Evolutionary conservation across 2,113 vertebrate species (phyloP), one percentile per base, ranked within the genome.

Genomic region (Daphoenositta chrysoptera): DNA sequence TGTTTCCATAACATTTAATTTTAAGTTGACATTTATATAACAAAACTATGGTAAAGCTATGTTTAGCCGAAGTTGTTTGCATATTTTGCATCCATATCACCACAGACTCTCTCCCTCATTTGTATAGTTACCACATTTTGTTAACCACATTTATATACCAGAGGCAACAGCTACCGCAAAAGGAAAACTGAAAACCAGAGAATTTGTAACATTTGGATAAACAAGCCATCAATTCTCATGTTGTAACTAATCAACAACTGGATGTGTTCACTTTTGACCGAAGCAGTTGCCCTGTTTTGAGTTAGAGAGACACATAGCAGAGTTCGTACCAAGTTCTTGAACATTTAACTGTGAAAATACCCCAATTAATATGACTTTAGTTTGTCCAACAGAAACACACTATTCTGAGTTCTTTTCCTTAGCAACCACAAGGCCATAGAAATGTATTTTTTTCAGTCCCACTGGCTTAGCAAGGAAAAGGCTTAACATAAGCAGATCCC

Each of bases 1-100:
- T 92, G 85, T 96, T 97, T 96, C 94, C 96, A 96, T 96, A 96
- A 96, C 94, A 96, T 86, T 95, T 89, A 96, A 93, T 88, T 96
- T 94, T 68, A 64, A 94, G 83, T 50, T 97, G 94, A 97, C 95
- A 90, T 96, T 96, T 97, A 95, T 96, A 92, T 94, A 96, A 94
- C 94, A 96, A 96, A 97, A 91, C 71, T 89, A 86, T 78, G 75
- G 93, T 94, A 96, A 96, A 96, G 85, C 93, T 97, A 96, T 93
- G 94, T 95, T 97, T 95, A 96, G 96, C 90, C 11, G 4, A 90
- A 95, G 83, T 56, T 96, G 93, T 95, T 96, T 96, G 96, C 92
- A 96, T 96, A 93, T 88, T 96, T 96, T 89, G 83, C 80, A 92
- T 94, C 86, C 40, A 10, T 18, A 86, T 71, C 80, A 89, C 92